Evolutionary conservation across 2,113 vertebrate species (phyloP).

Genomic region (Tachysurus vachellii): DNA sequence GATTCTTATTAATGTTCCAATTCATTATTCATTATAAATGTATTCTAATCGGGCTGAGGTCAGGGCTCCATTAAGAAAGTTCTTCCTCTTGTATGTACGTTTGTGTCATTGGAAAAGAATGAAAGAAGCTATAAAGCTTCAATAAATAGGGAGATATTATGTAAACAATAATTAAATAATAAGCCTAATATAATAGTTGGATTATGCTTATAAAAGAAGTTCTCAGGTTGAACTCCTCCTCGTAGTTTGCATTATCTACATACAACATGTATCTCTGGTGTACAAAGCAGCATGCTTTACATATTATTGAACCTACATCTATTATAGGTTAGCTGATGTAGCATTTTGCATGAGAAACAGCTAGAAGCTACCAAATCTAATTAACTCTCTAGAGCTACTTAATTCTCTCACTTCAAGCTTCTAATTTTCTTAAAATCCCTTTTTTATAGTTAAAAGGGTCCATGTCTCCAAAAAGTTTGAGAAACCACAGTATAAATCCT

Average conservation of each 20-base stretch:
- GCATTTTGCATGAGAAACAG: not conserved
- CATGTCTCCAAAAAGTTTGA: too few relatives aligned
- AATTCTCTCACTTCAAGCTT: not conserved
- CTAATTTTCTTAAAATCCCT: not conserved
- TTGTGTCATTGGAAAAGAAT: not conserved
- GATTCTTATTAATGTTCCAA: not conserved
- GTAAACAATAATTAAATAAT: not conserved
- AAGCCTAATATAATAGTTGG: not conserved
- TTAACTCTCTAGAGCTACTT: not conserved
- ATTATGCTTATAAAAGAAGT: not conserved
- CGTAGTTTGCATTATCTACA: not conserved
- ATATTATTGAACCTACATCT: not conserved
- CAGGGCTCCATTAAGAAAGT: not conserved
- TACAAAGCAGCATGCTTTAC: not conserved
- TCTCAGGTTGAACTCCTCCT: not conserved
- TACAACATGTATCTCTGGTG: not conserved
- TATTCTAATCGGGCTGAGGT: not conserved
- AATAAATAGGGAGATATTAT: not conserved
- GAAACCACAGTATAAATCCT: too few relatives aligned
- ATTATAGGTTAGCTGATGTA: constrained; percentile 1
- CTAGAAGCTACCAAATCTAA: not conserved
- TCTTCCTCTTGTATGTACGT: not conserved
- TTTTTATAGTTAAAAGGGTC: too few relatives aligned
- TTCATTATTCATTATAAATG: not conserved
- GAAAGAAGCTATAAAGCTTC: too few relatives aligned